These are phyloP conservation scores for Hippocampus mohnikei DNA, from an alignment of 2,113 vertebrate genomes.

Conservation along the genomic window DNA sequence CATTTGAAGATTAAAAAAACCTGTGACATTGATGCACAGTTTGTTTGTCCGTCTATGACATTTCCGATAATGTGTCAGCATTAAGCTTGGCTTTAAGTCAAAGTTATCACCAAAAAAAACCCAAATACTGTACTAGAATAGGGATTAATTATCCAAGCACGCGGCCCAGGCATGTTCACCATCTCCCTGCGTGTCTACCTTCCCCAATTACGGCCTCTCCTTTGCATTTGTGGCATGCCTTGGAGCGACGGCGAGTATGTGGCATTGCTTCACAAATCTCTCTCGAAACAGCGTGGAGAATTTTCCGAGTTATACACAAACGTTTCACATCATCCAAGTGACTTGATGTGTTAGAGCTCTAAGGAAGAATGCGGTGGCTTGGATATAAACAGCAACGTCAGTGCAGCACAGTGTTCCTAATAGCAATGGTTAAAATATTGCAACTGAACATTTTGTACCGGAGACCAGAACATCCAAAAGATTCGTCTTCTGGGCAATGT, in stretches of 20 bases:
- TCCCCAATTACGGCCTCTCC: slow-evolving; percentile 10
- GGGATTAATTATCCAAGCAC: neutral
- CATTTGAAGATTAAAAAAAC: too few relatives aligned
- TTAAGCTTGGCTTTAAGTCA: too few relatives aligned
- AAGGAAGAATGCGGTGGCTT: neutral
- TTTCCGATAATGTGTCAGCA: too few relatives aligned
- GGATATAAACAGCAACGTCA: neutral
- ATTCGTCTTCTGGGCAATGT: neutral
- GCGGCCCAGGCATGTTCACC: slow-evolving; percentile 14
- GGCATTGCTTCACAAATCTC: slow-evolving; percentile 2
- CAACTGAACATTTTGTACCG: neutral
- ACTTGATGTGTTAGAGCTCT: neutral
- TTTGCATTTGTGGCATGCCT: slow-evolving; percentile 10
- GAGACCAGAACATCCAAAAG: neutral
- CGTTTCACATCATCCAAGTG: neutral
- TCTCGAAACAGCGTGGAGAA: neutral
- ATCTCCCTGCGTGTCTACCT: slow-evolving; percentile 9
- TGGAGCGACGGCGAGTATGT: neutral
- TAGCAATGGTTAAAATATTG: neutral
- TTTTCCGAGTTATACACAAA: neutral
- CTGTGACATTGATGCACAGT: too few relatives aligned
- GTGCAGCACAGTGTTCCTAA: neutral
- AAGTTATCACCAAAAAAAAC: too few relatives aligned
- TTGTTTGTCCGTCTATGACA: too few relatives aligned
- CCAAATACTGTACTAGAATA: neutral